These are phyloP conservation scores for Perizoma affinitatum DNA, from an alignment of 2,888 invertebrate genomes.

Conservation along the genomic window DNA sequence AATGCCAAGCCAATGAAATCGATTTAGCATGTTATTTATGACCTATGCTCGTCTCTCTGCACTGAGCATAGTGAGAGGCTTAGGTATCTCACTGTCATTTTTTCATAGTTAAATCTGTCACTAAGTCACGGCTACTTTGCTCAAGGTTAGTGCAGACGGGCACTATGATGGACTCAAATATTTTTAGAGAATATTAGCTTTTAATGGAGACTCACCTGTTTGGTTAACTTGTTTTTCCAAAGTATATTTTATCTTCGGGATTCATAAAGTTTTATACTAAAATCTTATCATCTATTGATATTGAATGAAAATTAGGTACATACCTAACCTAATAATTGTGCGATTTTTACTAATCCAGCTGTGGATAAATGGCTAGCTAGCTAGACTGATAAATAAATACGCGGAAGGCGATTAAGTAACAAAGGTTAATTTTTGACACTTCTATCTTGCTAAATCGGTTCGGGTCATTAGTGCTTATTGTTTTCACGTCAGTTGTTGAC, in stretches of 20 bases:
- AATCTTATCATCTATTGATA: constrained; percentile 32
- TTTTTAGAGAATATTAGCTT: constrained; percentile 6
- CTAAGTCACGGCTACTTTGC: no score
- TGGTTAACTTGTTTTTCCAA: constrained; percentile 33
- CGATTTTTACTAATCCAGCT: constrained; percentile 17
- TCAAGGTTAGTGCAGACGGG: no score
- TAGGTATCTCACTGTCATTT: no score
- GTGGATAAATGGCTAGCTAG: constrained; percentile 18
- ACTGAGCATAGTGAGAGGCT: no score
- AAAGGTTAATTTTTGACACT: constrained; percentile 19
- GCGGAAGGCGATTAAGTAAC: constrained; percentile 16
- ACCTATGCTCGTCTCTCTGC: no score
- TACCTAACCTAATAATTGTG: constrained; percentile 12
- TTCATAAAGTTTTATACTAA: constrained; percentile 34
- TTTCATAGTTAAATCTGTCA: no score
- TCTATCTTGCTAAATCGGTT: no score
- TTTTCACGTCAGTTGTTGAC: no score
- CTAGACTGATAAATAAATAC: constrained; percentile 20
- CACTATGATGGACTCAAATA: no score
- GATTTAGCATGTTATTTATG: no score
- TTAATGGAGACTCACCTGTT: constrained; percentile 36
- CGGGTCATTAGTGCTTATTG: no score
- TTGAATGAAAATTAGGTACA: constrained; percentile 10
- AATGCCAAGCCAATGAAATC: no score
- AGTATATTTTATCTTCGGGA: constrained; percentile 28